These are phyloP conservation scores for Oscheius sp. DNA, from an alignment of 2,888 invertebrate species.

Conservation along the genomic window DNA sequence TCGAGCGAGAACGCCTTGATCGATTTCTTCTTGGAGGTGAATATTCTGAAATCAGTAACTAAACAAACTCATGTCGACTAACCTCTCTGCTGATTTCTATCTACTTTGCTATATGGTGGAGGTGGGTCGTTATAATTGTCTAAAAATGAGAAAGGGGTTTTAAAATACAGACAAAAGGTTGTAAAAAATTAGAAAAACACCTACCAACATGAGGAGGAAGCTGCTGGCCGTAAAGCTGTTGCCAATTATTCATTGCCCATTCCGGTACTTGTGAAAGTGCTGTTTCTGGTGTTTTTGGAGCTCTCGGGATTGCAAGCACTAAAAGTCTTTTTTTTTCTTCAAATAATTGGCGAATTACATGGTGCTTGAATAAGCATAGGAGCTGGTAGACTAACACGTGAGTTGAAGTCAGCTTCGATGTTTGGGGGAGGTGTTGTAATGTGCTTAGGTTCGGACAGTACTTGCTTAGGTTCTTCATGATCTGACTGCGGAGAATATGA, in stretches of 20 bases:
- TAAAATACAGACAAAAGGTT: no score
- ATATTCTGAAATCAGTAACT: no score
- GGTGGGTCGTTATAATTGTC: no score
- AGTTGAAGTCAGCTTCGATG: not conserved
- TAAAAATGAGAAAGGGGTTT: no score
- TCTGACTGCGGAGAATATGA: conserved; percentile 2
- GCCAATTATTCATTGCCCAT: no score
- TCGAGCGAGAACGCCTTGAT: no score
- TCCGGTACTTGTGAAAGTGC: not conserved
- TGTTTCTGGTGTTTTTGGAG: conserved; percentile 9
- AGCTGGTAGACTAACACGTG: not conserved
- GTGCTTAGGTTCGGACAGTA: not conserved
- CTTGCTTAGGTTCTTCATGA: not conserved
- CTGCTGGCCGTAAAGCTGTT: not conserved
- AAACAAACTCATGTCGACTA: no score
- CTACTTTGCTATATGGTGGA: conserved; percentile 16
- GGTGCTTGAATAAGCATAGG: conserved; percentile 7
- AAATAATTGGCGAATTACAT: not conserved
- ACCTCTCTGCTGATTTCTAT: not conserved
- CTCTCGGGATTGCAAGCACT: not conserved
- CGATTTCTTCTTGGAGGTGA: no score
- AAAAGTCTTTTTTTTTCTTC: not conserved
- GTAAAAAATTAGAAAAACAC: no score
- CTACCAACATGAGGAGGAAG: no score
- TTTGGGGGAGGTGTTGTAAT: not conserved